Evolutionary conservation across 2,888 invertebrate genomes (phyloP).

Genomic region (Drosophila fulvimacula): DNA sequence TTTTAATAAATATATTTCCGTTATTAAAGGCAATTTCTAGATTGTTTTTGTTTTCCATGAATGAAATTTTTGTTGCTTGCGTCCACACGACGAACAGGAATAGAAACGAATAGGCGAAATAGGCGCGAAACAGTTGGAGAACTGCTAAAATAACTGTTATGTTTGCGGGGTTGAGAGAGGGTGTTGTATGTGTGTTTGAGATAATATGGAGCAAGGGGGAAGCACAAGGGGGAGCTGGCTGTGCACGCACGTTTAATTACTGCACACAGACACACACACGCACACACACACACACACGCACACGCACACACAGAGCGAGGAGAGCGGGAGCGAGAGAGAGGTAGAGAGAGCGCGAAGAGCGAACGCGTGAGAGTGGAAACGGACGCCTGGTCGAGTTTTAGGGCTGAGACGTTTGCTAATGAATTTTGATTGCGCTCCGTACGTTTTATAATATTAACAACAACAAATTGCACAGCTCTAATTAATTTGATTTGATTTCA

Average conservation of each 20-base stretch:
- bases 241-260: slow-evolving; percentile 66
- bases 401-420: slow-evolving; percentile 58
- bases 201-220: slow-evolving; percentile 9
- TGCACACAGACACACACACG: slow-evolving; percentile 31
- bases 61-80: slow-evolving; percentile 70
- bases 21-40: slow-evolving; percentile 85
- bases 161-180: slow-evolving; percentile 6
- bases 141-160: slow-evolving; percentile 13
- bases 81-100: slow-evolving; percentile 32
- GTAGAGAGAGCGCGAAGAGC: slow-evolving; percentile 7
- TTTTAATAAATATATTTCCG: slow-evolving; percentile 85
- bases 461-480: slow-evolving; percentile 32
- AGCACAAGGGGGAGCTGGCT: slow-evolving; percentile 17
- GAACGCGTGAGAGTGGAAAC: slow-evolving; percentile 32
- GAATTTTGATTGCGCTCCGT: slow-evolving; percentile 37
- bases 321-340: slow-evolving; percentile 5
- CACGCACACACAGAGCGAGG: slow-evolving; percentile 19
- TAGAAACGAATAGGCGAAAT: slow-evolving; percentile 44
- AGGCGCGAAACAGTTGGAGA: slow-evolving; percentile 64
- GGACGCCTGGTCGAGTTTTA: slow-evolving; percentile 34
- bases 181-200: slow-evolving; percentile 14
- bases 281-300: slow-evolving; percentile 27
- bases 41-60: slow-evolving; percentile 85
- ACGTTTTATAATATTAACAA: slow-evolving; percentile 43
- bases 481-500: slow-evolving; percentile 15